Percentiles rank a stretch among this genome's conserved stretches.
Conservation (phyloP, 2,888 invertebrate genomes). For the Dinocampus coccinellae region DNA sequence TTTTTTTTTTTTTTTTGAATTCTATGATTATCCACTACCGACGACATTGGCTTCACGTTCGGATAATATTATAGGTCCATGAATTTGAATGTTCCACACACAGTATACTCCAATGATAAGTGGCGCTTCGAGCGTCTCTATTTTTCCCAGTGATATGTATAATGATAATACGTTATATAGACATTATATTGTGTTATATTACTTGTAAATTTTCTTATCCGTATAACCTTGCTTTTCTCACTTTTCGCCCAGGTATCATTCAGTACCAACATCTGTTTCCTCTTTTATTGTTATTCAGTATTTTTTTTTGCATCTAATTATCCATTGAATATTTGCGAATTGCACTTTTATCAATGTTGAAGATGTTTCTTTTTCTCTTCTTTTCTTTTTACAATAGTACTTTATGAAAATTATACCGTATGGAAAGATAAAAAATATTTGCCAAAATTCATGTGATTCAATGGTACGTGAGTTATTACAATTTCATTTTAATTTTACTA, state of each 20-base stretch:
- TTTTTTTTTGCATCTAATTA: neutral
- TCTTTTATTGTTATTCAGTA: neutral
- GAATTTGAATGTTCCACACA: too few species aligned
- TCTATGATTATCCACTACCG: too few species aligned
- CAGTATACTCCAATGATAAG: neutral
- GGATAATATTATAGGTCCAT: too few species aligned
- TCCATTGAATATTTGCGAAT: neutral
- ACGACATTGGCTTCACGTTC: too few species aligned
- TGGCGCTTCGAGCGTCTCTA: neutral
- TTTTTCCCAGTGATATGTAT: neutral
- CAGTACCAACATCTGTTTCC: conserved; percentile 9
- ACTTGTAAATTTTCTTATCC: neutral
- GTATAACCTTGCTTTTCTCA: neutral
- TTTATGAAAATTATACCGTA: neutral
- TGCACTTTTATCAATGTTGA: neutral
- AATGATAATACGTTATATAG: too few species aligned
- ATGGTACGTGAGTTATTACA: neutral
- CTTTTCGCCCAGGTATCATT: neutral
- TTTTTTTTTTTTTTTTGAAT: too few species aligned
- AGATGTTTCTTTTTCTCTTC: too few species aligned
- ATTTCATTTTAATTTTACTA: neutral
- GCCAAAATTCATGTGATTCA: neutral
- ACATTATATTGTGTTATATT: neutral
- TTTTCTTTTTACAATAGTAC: neutral
- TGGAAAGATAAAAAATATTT: neutral